Evolutionary conservation across 1,140 invertebrate genomes (phyloP).

Genomic region (Drosophila obscura): DNA sequence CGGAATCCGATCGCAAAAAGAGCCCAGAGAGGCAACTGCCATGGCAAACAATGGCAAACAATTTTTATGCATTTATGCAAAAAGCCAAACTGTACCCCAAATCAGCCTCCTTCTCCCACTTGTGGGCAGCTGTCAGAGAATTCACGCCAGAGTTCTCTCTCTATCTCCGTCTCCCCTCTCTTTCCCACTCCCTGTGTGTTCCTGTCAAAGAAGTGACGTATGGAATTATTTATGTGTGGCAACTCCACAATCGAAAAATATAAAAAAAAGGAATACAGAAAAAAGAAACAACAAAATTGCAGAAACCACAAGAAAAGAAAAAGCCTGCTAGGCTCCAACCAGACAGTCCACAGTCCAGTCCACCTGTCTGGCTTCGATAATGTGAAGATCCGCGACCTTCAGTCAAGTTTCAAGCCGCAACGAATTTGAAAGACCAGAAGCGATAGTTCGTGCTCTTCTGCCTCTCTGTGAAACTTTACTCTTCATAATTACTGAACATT

Average conservation of each 20-base stretch:
- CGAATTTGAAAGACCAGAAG: constrained; percentile 70
- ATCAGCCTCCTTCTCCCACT: constrained; percentile 2
- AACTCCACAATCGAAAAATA: constrained; percentile 25
- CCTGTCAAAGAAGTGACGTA: constrained; percentile 65
- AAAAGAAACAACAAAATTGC: not conserved
- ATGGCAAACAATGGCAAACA: constrained; percentile 75
- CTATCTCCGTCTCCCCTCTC: not conserved
- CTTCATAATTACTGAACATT: constrained; percentile 77
- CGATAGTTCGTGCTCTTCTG: constrained; percentile 48
- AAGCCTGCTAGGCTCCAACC: no score
- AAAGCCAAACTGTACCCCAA: constrained; percentile 38
- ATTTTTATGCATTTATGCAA: constrained; percentile 82
- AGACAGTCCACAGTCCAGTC: not conserved
- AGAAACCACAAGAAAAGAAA: constrained; percentile 26
- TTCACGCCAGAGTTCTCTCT: constrained; percentile 63
- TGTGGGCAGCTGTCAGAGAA: constrained; percentile 68
- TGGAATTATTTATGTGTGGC: constrained; percentile 67
- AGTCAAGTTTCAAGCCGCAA: constrained; percentile 42
- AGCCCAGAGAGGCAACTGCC: constrained; percentile 35
- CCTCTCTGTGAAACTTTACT: constrained; percentile 62
- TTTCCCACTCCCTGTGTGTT: constrained; percentile 46
- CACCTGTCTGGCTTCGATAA: not conserved
- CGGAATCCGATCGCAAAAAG: constrained; percentile 35
- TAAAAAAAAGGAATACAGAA: constrained; percentile 18
- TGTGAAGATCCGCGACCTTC: constrained; percentile 36